Base-by-base conservation (phyloP, 2,797 vertebrate species). In the Tachyglossus aculeatus region DNA sequence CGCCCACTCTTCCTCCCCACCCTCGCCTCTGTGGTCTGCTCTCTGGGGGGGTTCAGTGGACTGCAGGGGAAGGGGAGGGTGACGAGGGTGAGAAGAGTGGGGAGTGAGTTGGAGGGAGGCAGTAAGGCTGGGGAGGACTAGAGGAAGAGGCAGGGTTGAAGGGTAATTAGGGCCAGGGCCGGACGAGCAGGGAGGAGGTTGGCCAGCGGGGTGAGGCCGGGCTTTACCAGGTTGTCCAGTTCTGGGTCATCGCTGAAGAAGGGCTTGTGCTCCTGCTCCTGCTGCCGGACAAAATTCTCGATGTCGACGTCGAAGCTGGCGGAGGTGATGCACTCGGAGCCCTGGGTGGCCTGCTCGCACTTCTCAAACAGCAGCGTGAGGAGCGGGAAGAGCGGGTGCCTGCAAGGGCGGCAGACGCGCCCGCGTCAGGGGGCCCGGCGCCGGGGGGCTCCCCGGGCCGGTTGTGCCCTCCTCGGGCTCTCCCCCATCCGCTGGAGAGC, bases 291-390 rank as follows among this genome's bases (percentile, higher is more conserved):
- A 14, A 99, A 98, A 92, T 98, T 98, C 86, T 99, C 97, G 0
- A 99, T 99, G 90, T 99, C 97, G 2, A 98, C 97, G 11, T 98
- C 97, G n/a, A 99, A 98, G 93, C 97, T 98, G 92, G 97, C 97
- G 0, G 97, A 99, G 29, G 97, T 99, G 92, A 99, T 98, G 94
- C 97, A 98, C 89, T 99, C 97, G 0, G 97, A 98, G 71, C 97
- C 97, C 88, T 99, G 97, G 0, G 97, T 99, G 22, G 97, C 97
- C 92, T 99, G 97, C 86, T 99, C 97, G 16, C 97, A 99, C 78
- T 98, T 98, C 92, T 98, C 96, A 86, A 99, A 98, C 85, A 99
- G 91, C 89, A 99, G 76, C 3, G 96, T 97, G 90, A 99, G 94
- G 84, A 98, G 94, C 0, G 97, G 97, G 86, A 98, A 99, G 67